Conservation (phyloP, 2,888 invertebrate genomes). For the Clostera curtula region DNA sequence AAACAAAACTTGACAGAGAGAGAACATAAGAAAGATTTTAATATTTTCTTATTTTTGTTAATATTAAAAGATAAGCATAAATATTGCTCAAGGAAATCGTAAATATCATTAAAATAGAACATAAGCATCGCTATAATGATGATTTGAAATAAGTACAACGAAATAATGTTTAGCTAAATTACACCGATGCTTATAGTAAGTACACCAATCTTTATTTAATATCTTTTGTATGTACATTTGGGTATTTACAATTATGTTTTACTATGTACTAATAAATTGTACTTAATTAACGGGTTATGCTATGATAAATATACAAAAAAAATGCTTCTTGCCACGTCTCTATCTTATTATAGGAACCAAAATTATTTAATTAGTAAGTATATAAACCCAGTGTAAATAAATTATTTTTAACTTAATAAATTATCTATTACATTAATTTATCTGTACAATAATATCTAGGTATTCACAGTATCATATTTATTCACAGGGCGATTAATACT, state of each 20-base stretch:
- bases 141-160: slow-evolving; percentile 12
- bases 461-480: slow-evolving; percentile 51
- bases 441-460: too few species aligned
- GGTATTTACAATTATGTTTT: slow-evolving; percentile 21
- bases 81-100: too few species aligned
- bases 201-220: slow-evolving; percentile 19
- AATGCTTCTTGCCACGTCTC: slow-evolving; percentile 45
- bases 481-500: slow-evolving; percentile 33
- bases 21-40: too few species aligned
- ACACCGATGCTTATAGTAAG: slow-evolving; percentile 18
- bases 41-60: not conserved
- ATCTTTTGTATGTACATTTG: slow-evolving; percentile 16
- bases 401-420: slow-evolving; percentile 54
- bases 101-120: too few species aligned
- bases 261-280: slow-evolving; percentile 27
- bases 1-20: too few species aligned
- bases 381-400: slow-evolving; percentile 53
- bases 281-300: slow-evolving; percentile 31
- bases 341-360: slow-evolving; percentile 73
- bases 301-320: slow-evolving; percentile 59
- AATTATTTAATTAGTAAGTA: slow-evolving; percentile 40
- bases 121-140: not conserved
- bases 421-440: slow-evolving; percentile 49
- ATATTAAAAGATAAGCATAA: not conserved
- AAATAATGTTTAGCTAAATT: slow-evolving; percentile 18